Percentiles rank a stretch among this genome's conserved stretches.
Evolutionary conservation across 2,888 invertebrate genomes (phyloP).

Genomic region (Coecobrya sp.): DNA sequence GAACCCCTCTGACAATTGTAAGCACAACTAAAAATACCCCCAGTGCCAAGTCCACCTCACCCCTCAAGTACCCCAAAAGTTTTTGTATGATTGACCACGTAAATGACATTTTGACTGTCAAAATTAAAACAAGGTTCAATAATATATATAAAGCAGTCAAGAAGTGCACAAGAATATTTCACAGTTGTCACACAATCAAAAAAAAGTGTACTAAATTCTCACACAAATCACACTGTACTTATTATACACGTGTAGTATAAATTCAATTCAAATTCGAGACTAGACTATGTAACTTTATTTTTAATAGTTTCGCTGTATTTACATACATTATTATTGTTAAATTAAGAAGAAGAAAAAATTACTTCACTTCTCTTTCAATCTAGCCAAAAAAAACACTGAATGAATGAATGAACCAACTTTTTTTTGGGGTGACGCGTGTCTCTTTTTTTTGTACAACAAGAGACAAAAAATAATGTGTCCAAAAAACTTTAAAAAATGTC

Average conservation of each 20-base stretch:
- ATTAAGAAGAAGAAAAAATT: neutral
- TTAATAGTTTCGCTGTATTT: slow-evolving; percentile 24
- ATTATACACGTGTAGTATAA: neutral
- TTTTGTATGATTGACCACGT: slow-evolving; percentile 62
- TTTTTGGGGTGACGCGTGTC: slow-evolving; percentile 74
- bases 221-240: no score
- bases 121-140: neutral
- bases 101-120: slow-evolving; percentile 62
- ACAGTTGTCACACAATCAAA: neutral
- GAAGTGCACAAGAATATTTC: neutral
- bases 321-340: slow-evolving; percentile 19
- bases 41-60: slow-evolving; percentile 79
- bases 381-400: neutral
- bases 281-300: slow-evolving; percentile 48
- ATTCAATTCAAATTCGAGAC: slow-evolving; percentile 36
- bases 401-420: slow-evolving; percentile 65
- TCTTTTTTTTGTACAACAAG: no score
- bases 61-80: slow-evolving; percentile 63
- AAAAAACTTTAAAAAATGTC: no score
- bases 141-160: slow-evolving; percentile 1
- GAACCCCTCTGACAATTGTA: slow-evolving; percentile 76
- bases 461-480: no score
- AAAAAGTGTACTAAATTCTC: neutral
- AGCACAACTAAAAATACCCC: slow-evolving; percentile 80
- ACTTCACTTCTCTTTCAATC: slow-evolving; percentile 36